Base-by-base conservation (phyloP, 2,113 vertebrate genomes). In the Gopherus flavomarginatus region DNA sequence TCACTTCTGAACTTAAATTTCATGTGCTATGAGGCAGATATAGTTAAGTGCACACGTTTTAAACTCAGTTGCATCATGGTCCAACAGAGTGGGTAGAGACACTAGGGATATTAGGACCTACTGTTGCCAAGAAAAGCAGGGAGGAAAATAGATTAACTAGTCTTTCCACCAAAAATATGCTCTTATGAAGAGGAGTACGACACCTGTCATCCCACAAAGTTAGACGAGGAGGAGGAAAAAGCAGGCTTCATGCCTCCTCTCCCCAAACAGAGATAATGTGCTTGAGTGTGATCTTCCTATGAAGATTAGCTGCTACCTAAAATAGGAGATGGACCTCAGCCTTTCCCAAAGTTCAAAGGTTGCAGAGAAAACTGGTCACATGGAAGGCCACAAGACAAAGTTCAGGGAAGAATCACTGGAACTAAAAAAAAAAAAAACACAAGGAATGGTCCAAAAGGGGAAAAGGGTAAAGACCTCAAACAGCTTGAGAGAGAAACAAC, bases 231-330 rank as follows among this genome's bases (percentile, higher is more conserved):
- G 16, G 31, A 65, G 62, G 62, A 65, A 65, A 65, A 65, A 35
- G 62, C 7, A n/a, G 7, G 56, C 91, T 80, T 57, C 31, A 35
- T 91, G 50, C 12, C 27, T 69, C 16, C 62, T 29, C 38, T 8
- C 6, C 54, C 17, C 21, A 47, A n/a, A 6, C 0, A 14, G 13
- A 72, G 21, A 27, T 2, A 57, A 31, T 0, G 56, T 31, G 13
- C 65, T 35, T 79, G 6, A 85, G 17, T 47, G 54, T 29, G 57
- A 57, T 72, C 3, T 56, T 84, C 54, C 77, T 82, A 13, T 0
- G 6, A n/a, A 1, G 3, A 85, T 56, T 16, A 54, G 26, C 53
- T 90, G 47, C 50, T 59, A 59, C 27, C 4, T 8, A 50, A 75
- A 88, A n/a, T 4, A 56, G 17, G 35, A 65, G 10, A 54, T 14